Conservation (phyloP, 1,140 invertebrate genomes). For the Aphelenchoides besseyi region DNA sequence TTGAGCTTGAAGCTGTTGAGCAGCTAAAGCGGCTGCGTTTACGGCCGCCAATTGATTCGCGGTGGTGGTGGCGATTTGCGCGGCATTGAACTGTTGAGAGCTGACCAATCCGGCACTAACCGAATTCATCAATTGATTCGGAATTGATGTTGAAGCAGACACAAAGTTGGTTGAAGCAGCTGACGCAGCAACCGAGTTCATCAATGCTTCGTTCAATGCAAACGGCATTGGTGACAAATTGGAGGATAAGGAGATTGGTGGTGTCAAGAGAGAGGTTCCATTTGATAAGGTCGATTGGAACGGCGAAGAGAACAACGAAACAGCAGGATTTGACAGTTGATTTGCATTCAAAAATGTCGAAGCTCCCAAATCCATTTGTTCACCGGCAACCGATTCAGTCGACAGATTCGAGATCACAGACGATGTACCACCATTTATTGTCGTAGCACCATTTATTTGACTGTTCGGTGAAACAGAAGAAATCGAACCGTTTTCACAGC, state of each 20-base stretch:
- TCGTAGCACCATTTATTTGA: background rate
- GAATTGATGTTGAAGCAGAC: background rate
- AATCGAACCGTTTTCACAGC: slow-evolving; percentile 16
- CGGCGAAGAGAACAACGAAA: background rate
- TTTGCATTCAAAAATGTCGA: too few relatives aligned
- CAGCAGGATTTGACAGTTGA: background rate
- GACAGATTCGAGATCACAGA: background rate
- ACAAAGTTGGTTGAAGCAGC: background rate
- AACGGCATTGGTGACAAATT: background rate
- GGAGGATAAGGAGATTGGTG: background rate
- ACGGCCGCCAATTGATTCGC: background rate
- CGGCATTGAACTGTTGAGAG: background rate
- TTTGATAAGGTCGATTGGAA: background rate
- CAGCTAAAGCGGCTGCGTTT: background rate
- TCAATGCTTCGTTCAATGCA: background rate
- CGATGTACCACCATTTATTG: background rate
- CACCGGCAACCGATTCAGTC: background rate
- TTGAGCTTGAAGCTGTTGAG: slow-evolving; percentile 5
- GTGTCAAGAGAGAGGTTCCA: background rate
- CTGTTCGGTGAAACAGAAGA: background rate
- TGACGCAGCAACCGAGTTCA: background rate
- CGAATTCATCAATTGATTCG: too few relatives aligned
- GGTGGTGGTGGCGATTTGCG: background rate
- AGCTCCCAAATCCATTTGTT: background rate
- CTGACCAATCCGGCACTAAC: background rate